Percentiles rank a stretch among this genome's conserved stretches.
Evolutionary conservation across 2,113 vertebrate species (phyloP).

Genomic region (Origma solitaria): DNA sequence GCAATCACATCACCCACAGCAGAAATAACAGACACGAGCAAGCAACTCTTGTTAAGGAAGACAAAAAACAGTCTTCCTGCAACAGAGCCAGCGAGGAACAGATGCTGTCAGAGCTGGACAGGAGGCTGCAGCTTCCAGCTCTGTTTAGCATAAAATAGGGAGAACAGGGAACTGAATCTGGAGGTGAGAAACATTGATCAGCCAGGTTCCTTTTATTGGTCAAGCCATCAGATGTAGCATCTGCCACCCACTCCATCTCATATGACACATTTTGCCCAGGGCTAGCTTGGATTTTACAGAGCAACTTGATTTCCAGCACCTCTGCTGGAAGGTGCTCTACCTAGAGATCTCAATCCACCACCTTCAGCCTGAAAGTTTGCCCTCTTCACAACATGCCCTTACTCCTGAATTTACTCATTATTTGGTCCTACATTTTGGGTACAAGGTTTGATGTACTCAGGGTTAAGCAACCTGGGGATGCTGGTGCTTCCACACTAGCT

Average conservation of each 20-base stretch:
- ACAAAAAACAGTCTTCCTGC: background rate
- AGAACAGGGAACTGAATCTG: background rate
- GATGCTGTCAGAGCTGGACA: background rate
- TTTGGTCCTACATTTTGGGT: background rate
- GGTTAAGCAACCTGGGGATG: background rate
- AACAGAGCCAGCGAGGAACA: background rate
- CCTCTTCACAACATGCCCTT: background rate
- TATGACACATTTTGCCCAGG: background rate
- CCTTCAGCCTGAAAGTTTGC: background rate
- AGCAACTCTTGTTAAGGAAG: background rate
- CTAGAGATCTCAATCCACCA: background rate
- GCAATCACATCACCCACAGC: background rate
- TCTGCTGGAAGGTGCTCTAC: background rate
- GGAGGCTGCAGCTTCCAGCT: background rate
- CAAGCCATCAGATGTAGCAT: background rate
- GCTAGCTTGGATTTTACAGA: background rate
- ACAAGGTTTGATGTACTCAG: background rate
- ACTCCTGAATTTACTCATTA: background rate
- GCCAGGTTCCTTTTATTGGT: background rate
- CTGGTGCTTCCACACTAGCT: background rate
- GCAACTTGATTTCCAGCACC: background rate
- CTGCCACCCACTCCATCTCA: background rate
- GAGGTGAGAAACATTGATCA: background rate
- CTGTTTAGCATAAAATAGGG: background rate
- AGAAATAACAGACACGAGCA: background rate